Conservation (phyloP, 1,140 invertebrate genomes). For the Brachionus koreanus region DNA sequence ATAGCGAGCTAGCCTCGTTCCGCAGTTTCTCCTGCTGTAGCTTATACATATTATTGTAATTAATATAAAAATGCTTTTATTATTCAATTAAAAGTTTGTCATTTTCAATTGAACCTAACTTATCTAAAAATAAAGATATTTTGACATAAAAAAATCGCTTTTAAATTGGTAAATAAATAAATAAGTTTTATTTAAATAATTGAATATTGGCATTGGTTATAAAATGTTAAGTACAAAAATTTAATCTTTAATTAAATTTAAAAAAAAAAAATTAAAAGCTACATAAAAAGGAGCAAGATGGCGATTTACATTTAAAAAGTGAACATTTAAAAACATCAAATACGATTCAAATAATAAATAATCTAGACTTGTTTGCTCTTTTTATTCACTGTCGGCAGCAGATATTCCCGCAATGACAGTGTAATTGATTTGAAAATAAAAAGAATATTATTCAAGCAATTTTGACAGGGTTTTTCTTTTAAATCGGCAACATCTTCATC, state of each 20-base stretch:
- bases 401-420: background rate
- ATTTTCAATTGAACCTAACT: too few species aligned
- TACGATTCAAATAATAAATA: background rate
- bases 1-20: too few species aligned
- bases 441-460: background rate
- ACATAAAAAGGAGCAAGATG: background rate
- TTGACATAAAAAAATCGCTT: background rate
- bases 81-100: too few species aligned
- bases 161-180: background rate
- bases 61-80: too few species aligned
- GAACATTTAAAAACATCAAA: background rate
- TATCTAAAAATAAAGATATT: too few species aligned
- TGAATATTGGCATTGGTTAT: background rate
- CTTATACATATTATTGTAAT: too few species aligned
- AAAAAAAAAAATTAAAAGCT: background rate
- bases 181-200: background rate
- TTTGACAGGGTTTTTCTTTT: background rate
- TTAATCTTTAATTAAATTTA: background rate
- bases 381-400: background rate
- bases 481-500: background rate
- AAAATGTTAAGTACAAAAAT: background rate
- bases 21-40: too few species aligned
- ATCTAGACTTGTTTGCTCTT: background rate
- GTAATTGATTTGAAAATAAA: slow-evolving; percentile 3
- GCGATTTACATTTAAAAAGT: background rate